Evolutionary conservation across 2,888 invertebrate species (phyloP).

Genomic region (Mythimna ferrago): DNA sequence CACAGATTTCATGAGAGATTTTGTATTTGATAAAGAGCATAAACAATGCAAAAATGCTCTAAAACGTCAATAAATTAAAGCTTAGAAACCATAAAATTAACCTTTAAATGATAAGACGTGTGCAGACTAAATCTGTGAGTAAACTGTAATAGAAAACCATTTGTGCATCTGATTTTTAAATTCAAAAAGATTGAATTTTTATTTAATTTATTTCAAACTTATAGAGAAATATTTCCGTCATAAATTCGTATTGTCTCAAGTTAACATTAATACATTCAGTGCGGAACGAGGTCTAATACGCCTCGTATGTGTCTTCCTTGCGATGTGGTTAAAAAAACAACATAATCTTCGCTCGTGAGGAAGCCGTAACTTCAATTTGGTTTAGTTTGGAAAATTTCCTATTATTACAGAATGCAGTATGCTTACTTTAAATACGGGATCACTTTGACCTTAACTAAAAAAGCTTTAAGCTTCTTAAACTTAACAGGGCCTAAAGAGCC

Average conservation of each 20-base stretch:
- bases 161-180: neutral
- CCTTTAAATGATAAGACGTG: neutral
- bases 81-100: neutral
- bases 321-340: no score
- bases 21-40: neutral
- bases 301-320: no score
- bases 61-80: neutral
- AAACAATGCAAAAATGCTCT: neutral
- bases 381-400: no score
- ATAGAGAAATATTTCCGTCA: neutral
- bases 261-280: neutral
- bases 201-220: neutral
- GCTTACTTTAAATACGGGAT: no score
- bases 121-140: neutral
- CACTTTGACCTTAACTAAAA: no score
- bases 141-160: neutral
- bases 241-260: slow-evolving; percentile 11
- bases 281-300: no score
- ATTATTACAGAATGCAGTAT: no score
- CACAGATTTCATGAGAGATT: neutral
- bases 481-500: no score
- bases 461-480: no score
- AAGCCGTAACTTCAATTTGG: no score
- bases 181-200: neutral
- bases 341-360: no score